Percentiles rank a stretch among this genome's conserved stretches.
phyloP scores from a whole-genome alignment of 2,113 vertebrate species.

The Pollimyrus isidori region DNA sequence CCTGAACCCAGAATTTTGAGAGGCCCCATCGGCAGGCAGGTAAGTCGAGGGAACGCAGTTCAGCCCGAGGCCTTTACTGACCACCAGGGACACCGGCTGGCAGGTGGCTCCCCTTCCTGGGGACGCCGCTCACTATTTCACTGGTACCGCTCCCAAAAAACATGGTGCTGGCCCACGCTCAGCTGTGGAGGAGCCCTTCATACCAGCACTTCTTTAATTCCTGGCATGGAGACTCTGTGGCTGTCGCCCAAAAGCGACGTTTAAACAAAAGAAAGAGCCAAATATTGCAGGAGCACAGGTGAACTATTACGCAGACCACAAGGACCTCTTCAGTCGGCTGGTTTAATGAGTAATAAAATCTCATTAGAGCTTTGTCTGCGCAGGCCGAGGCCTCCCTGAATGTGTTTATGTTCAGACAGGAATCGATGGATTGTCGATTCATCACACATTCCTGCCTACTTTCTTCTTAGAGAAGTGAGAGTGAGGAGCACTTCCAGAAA shows the following conservation, averaged over 20 bases:
- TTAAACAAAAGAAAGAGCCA: slow-evolving; percentile 10
- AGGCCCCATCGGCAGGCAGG: neutral
- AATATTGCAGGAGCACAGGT: slow-evolving; percentile 10
- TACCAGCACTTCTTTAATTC: neutral
- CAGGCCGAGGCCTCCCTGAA: neutral
- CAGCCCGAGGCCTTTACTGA: neutral
- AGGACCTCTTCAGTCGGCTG: slow-evolving; percentile 16
- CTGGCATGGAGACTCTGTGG: slow-evolving; percentile 1
- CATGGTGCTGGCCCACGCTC: neutral
- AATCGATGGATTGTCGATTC: neutral
- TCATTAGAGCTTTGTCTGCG: neutral
- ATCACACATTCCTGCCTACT: neutral
- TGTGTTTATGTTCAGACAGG: neutral
- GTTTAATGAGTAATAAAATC: slow-evolving; percentile 26
- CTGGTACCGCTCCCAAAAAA: neutral
- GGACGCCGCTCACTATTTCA: neutral
- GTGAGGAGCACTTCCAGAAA: neutral
- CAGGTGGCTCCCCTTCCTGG: neutral
- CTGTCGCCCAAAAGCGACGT: neutral
- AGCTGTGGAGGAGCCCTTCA: slow-evolving; percentile 14
- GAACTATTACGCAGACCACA: slow-evolving; percentile 18
- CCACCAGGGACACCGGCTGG: neutral
- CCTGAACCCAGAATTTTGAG: neutral
- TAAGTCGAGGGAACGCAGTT: neutral
- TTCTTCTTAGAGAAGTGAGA: neutral